Evolutionary conservation across 92 coral and sea anemone genomes (phyloP).

Genomic region (Bergia sp.): DNA sequence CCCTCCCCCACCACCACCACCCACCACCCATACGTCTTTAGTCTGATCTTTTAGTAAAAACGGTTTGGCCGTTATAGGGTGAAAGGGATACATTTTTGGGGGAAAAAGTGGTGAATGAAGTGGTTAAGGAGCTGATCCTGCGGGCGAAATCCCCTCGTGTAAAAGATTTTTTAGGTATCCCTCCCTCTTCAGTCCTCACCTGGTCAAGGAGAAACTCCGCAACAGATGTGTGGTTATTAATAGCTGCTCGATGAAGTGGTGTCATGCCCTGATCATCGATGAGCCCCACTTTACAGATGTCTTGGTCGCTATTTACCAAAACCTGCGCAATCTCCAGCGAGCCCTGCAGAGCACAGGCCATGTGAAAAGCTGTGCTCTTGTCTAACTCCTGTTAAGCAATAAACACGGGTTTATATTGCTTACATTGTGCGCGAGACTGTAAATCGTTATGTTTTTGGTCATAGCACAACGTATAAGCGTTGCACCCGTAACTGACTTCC

Average conservation of each 20-base stretch:
- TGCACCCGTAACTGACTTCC: too few species aligned
- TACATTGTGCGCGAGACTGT: background rate
- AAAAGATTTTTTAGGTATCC: background rate
- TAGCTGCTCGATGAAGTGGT: slow-evolving; percentile 82
- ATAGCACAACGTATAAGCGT: too few species aligned
- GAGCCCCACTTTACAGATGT: slow-evolving; percentile 51
- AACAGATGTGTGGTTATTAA: slow-evolving; percentile 64
- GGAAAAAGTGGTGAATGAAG: background rate
- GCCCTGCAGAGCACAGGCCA: slow-evolving; percentile 79
- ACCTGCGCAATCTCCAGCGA: slow-evolving; percentile 83
- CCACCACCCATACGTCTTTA: too few species aligned
- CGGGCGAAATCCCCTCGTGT: too few species aligned
- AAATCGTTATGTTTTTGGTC: too few species aligned
- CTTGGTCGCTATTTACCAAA: slow-evolving; percentile 53
- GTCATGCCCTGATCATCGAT: slow-evolving; percentile 79
- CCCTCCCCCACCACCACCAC: too few species aligned
- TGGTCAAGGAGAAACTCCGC: slow-evolving; percentile 75
- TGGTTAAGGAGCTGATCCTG: background rate
- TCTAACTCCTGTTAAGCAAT: slow-evolving; percentile 66
- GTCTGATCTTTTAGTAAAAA: too few species aligned
- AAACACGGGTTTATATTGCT: background rate
- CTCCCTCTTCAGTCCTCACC: slow-evolving; percentile 44
- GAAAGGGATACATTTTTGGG: background rate
- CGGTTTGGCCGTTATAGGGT: too few species aligned
- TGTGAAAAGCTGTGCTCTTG: slow-evolving; percentile 77